Evolutionary conservation across 2,113 vertebrate species (phyloP).

Genomic region (Pimephales promelas): DNA sequence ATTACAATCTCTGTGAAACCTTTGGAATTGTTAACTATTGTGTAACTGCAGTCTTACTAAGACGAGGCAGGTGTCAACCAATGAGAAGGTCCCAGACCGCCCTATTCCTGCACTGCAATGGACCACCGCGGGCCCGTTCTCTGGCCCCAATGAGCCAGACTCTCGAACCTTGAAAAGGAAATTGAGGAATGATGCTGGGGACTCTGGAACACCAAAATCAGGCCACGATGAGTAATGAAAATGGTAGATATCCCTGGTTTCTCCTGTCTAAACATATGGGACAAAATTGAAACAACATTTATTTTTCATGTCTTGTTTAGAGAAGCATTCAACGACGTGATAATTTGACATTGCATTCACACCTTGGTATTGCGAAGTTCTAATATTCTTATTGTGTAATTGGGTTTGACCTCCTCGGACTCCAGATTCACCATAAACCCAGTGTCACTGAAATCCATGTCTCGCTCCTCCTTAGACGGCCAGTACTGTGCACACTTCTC

Average conservation of each 20-base stretch:
- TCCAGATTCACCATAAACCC: conserved; percentile 89
- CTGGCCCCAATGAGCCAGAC: conserved; percentile 84
- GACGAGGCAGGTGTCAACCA: conserved; percentile 94
- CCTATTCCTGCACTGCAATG: conserved; percentile 97
- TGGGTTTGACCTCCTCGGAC: conserved; percentile 89
- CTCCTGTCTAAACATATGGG: conserved; percentile 77
- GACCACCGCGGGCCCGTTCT: conserved; percentile 87
- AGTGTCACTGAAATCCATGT: conserved; percentile 90
- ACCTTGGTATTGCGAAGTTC: conserved; percentile 88
- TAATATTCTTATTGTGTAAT: conserved; percentile 89
- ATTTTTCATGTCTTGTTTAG: not conserved
- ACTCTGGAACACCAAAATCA: conserved; percentile 97
- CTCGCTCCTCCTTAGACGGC: conserved; percentile 85
- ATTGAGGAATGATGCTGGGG: conserved; percentile 94
- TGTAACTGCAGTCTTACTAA: conserved; percentile 79
- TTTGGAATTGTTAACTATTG: not conserved
- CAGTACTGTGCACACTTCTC: conserved; percentile 99
- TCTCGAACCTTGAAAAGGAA: conserved; percentile 95
- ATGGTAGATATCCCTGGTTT: conserved; percentile 90
- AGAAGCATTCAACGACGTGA: not conserved
- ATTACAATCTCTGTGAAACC: not conserved
- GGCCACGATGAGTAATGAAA: conserved; percentile 99
- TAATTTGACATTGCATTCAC: conserved; percentile 62
- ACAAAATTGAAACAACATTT: not conserved
- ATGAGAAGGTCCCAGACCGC: conserved; percentile 90